phyloP scores from a whole-genome alignment of 2,888 invertebrate species.

The Zele albiditarsus region DNA sequence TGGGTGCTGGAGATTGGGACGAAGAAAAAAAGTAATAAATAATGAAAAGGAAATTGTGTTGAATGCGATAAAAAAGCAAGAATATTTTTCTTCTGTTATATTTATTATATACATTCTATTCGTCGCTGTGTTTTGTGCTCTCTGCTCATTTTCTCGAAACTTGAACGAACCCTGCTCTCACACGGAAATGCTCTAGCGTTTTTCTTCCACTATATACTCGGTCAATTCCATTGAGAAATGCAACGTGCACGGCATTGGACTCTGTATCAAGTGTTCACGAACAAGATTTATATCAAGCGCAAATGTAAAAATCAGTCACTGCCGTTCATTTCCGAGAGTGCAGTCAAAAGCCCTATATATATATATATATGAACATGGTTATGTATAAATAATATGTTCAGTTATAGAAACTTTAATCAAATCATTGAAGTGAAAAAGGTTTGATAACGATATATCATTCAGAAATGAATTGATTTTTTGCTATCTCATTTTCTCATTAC shows the following conservation, averaged over 20 bases:
- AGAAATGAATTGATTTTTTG: background rate
- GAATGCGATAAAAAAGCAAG: background rate
- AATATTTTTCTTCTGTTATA: background rate
- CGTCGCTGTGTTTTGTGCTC: background rate
- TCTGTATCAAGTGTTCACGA: conserved; percentile 2
- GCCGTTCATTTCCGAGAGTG: conserved; percentile 28
- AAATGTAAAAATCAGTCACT: conserved; percentile 16
- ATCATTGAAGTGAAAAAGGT: conserved; percentile 15
- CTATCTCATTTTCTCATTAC: background rate
- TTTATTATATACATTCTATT: background rate
- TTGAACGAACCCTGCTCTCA: background rate
- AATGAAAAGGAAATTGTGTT: background rate
- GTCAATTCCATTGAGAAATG: conserved; percentile 13
- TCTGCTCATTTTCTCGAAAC: background rate
- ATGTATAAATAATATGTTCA: background rate
- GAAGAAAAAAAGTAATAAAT: background rate
- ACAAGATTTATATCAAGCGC: conserved; percentile 15
- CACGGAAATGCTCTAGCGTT: background rate
- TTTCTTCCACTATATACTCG: conserved; percentile 7
- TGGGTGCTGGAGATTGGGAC: background rate
- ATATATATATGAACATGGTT: background rate
- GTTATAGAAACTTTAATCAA: conserved; percentile 11
- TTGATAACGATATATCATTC: conserved; percentile 1
- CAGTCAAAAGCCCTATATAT: background rate
- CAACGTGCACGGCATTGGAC: conserved; percentile 15